A percentile compares a stretch with the other conserved stretches of the same genome.
phyloP scores from a whole-genome alignment of 1,140 invertebrate genomes.

The Apis dorsata region DNA sequence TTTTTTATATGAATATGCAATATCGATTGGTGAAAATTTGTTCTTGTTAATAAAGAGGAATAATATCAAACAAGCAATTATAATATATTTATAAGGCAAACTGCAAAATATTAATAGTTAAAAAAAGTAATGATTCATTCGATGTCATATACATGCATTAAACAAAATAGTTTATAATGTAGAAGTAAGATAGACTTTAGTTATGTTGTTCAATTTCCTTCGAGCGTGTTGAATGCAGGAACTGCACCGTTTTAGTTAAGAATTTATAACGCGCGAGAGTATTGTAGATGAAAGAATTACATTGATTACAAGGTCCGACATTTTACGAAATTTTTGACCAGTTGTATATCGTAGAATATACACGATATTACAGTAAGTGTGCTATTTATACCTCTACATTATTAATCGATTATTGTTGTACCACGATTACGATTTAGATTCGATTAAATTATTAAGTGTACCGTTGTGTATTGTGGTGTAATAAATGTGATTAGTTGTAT shows the following conservation, averaged over 20 bases:
- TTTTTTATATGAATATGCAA: not conserved
- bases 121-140: not conserved
- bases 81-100: not conserved
- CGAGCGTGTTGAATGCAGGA: not conserved
- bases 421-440: constrained; percentile 75
- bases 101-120: not conserved
- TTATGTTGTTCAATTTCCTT: not conserved
- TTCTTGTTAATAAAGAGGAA: not conserved
- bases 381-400: constrained; percentile 78
- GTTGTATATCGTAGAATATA: constrained; percentile 65
- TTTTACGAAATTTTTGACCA: constrained; percentile 48
- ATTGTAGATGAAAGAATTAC: constrained; percentile 25
- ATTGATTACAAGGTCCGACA: not conserved
- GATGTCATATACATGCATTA: not conserved
- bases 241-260: constrained; percentile 1
- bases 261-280: constrained; percentile 10
- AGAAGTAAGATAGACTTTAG: not conserved
- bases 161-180: not conserved
- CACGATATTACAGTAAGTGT: constrained; percentile 71
- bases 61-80: not conserved
- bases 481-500: constrained; percentile 79
- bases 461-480: constrained; percentile 78
- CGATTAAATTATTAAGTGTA: constrained; percentile 80
- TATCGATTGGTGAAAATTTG: not conserved
- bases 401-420: constrained; percentile 77